Evolutionary conservation across 1,140 invertebrate species (phyloP), one percentile per base, ranked within the genome.

Genomic region (Camponotus floridanus): DNA sequence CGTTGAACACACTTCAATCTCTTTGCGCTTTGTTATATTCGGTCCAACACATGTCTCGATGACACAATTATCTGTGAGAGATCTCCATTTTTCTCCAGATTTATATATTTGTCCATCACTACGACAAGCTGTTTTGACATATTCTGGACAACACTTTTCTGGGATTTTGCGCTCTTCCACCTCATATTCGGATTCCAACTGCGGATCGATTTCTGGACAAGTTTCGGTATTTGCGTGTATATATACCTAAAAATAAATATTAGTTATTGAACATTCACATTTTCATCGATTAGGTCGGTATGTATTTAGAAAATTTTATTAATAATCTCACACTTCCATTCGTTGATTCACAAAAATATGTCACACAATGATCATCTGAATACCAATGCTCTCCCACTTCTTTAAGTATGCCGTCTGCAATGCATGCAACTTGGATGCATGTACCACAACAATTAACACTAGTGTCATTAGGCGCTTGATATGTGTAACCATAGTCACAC

Each of bases 391-490:
- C 94, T 1, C 95, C 96, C n/a, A 96, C 91, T 5, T 93, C 83
- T 57, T 95, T 94, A 9, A 96, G 86, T 4, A 91, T 83, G 0
- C 95, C 96, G 68, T 96, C 94, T 13, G 96, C 93, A 0, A 97
- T 95, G 89, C 97, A 97, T 18, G 95, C 96, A 6, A 96, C 93
- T 59, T 96, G 95, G 45, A 95, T 86, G 89, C 97, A 97, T 36
- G 95, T 93, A 7, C 97, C 97, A 86, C 97, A 97, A 88, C 97
- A 97, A 80, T 95, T 91, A 3, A 92, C 90, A 15, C 94, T 94
- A 18, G 90, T 92, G 39, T 92, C 48, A 0, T 88, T 64, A 2
- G 94, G 87, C 4, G 94, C 83, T 67, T 87, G 83, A 67, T 96
- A 96, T 71, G 94, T 90, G 68, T 88, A 95, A 0, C 95, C 95